phyloP scores from a whole-genome alignment of 2,888 invertebrate species.

The Encarsia formosa region DNA sequence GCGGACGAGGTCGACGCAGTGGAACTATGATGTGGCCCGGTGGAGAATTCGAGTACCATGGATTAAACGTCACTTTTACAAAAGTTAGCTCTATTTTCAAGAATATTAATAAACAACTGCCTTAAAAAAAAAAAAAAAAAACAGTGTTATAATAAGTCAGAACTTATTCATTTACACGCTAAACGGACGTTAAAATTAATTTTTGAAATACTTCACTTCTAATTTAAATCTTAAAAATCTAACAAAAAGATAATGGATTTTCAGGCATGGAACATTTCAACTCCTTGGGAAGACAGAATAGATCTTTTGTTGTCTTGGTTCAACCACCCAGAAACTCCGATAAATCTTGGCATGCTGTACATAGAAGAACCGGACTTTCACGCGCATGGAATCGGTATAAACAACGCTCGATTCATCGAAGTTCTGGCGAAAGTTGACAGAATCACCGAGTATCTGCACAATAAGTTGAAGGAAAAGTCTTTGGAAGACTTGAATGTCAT shows the following conservation, averaged over 20 bases:
- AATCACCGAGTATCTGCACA: constrained; percentile 57
- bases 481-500: constrained; percentile 62
- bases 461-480: constrained; percentile 53
- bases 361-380: constrained; percentile 66
- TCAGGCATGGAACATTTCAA: constrained; percentile 39
- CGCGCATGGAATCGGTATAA: constrained; percentile 61
- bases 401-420: constrained; percentile 48
- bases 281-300: constrained; percentile 56
- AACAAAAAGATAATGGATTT: no score
- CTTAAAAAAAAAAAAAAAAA: no score
- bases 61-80: no score
- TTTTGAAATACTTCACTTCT: no score
- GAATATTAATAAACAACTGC: not conserved
- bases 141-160: no score
- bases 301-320: constrained; percentile 61
- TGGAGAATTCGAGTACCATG: no score
- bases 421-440: constrained; percentile 54
- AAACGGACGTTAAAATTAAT: no score
- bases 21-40: no score
- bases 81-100: not conserved
- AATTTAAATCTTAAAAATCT: no score
- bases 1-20: no score
- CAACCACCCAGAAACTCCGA: constrained; percentile 56
- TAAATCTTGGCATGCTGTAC: constrained; percentile 66
- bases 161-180: no score